Percentiles rank a stretch among this genome's conserved stretches.
phyloP scores from a whole-genome alignment of 2,888 invertebrate species.

The Phengaris arion region DNA sequence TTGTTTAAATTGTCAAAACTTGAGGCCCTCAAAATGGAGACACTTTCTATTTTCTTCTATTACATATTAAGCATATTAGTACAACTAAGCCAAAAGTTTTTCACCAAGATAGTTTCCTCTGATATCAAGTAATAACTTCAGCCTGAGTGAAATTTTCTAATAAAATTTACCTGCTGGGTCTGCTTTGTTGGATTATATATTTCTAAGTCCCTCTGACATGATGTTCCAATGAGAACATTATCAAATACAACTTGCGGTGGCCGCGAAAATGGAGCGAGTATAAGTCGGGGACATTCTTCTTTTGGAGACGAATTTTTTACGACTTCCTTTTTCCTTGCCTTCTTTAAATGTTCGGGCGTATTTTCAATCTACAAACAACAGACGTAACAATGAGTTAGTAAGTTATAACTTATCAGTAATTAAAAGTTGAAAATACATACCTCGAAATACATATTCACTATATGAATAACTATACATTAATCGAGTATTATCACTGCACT shows the following conservation, averaged over 20 bases:
- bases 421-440: conserved; percentile 50
- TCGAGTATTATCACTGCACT: background rate
- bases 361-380: conserved; percentile 63
- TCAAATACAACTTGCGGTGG: conserved; percentile 84
- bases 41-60: no score
- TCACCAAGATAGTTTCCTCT: no score
- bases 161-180: conserved; percentile 57
- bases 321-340: conserved; percentile 57
- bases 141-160: no score
- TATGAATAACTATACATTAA: conserved; percentile 29
- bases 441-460: conserved; percentile 57
- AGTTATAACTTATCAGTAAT: no score
- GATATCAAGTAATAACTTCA: no score
- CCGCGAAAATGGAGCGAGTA: conserved; percentile 83
- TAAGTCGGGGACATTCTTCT: conserved; percentile 74
- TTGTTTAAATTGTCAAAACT: no score
- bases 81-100: no score
- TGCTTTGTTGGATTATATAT: conserved; percentile 79
- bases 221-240: conserved; percentile 80
- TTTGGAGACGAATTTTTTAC: conserved; percentile 52
- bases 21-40: no score
- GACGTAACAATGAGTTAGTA: conserved; percentile 21
- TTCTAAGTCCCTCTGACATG: conserved; percentile 75
- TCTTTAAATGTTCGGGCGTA: conserved; percentile 68
- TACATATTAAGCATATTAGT: no score